phyloP scores from a whole-genome alignment of 2,113 vertebrate genomes.

The Brachyhypopomus gauderio region DNA sequence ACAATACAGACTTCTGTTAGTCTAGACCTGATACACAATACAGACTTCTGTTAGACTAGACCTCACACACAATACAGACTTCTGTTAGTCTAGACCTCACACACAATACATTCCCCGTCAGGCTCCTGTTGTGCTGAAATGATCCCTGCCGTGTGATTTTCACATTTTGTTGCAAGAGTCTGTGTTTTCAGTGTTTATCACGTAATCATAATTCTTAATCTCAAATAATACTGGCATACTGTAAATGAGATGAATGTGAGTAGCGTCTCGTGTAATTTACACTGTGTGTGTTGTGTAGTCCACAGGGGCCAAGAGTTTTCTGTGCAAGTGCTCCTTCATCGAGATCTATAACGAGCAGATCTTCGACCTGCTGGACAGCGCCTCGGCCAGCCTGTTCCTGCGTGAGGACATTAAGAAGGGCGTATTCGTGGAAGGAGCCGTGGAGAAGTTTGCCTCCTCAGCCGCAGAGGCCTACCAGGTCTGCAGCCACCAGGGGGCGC shows the following conservation, averaged over 20 bases:
- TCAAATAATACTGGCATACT: too few species aligned
- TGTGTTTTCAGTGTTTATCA: too few species aligned
- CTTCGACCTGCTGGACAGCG: conserved; percentile 92
- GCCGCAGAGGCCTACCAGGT: conserved; percentile 96
- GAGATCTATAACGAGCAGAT: conserved; percentile 99
- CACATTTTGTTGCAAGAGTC: too few species aligned
- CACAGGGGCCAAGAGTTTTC: conserved; percentile 85
- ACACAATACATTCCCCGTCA: too few species aligned
- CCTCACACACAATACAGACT: too few species aligned
- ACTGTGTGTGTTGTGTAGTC: conserved; percentile 70
- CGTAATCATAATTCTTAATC: too few species aligned
- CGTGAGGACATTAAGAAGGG: conserved; percentile 97
- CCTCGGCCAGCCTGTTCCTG: conserved; percentile 87
- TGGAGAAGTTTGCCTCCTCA: conserved; percentile 89
- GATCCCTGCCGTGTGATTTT: too few species aligned
- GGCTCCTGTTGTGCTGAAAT: too few species aligned
- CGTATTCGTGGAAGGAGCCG: conserved; percentile 90
- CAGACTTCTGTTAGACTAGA: too few species aligned
- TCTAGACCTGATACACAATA: too few species aligned
- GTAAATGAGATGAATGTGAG: too few species aligned
- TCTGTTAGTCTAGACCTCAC: background rate
- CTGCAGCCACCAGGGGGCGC: conserved; percentile 24
- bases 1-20: too few species aligned
- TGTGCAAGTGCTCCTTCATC: conserved; percentile 97
- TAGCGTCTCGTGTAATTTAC: background rate